Percentiles rank a stretch among this genome's conserved stretches.
Evolutionary conservation across 2,888 invertebrate genomes (phyloP).

Genomic region (Carabus problematicus): DNA sequence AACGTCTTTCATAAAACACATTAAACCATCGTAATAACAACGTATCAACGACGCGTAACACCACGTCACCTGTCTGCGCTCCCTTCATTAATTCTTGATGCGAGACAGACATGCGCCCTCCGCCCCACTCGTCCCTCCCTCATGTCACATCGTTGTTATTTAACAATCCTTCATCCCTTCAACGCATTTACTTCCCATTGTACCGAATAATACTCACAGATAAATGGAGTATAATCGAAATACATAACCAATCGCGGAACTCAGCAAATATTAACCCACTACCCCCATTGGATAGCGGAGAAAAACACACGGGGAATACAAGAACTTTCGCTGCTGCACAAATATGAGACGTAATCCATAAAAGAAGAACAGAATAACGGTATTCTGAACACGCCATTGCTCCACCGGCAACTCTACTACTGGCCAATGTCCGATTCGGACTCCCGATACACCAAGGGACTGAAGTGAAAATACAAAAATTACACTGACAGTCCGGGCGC

Average conservation of each 20-base stretch:
- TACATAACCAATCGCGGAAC: constrained; percentile 17
- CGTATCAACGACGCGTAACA: too few species aligned
- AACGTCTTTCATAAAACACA: too few species aligned
- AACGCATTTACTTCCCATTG: too few species aligned
- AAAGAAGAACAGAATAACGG: constrained; percentile 15
- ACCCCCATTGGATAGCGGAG: too few species aligned
- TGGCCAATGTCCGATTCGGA: constrained; percentile 7
- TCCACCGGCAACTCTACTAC: neutral
- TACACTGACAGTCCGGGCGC: constrained; percentile 10
- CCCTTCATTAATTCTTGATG: too few species aligned
- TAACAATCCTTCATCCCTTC: too few species aligned
- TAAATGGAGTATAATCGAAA: neutral
- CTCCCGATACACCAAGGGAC: constrained; percentile 1
- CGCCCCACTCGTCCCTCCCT: too few species aligned
- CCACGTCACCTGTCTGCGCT: too few species aligned
- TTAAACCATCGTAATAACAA: too few species aligned
- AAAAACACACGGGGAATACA: constrained; percentile 8
- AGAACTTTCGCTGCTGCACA: constrained; percentile 28
- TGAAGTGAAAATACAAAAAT: constrained; percentile 30
- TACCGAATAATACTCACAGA: too few species aligned
- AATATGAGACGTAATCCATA: constrained; percentile 35
- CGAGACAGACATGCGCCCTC: too few species aligned
- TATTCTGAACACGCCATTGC: constrained; percentile 21
- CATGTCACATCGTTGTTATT: too few species aligned
- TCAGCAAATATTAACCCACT: constrained; percentile 35